A percentile compares a stretch with the other conserved stretches of the same genome.
Evolutionary conservation across 2,797 vertebrate genomes (phyloP).

Genomic region (Silurus lanzhouensis): DNA sequence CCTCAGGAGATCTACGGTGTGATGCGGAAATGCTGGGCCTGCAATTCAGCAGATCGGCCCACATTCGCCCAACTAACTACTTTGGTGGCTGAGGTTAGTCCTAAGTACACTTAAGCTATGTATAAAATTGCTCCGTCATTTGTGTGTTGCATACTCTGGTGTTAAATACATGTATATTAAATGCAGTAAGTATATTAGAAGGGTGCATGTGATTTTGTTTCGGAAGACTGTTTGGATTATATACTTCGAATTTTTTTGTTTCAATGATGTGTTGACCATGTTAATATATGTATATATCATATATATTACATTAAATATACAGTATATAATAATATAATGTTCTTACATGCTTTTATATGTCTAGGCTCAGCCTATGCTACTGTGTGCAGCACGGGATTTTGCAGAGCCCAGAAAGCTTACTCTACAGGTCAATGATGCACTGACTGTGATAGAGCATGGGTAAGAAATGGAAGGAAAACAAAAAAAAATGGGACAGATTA

Average conservation of each 20-base stretch:
- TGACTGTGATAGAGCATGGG: slow-evolving; percentile 85
- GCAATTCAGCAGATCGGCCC: slow-evolving; percentile 75
- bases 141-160: background rate
- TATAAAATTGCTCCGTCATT: background rate
- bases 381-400: slow-evolving; percentile 75
- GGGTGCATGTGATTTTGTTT: background rate
- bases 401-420: slow-evolving; percentile 78
- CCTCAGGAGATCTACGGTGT: slow-evolving; percentile 79
- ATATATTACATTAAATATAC: too few species aligned
- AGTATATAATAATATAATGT: background rate
- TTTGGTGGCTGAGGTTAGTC: slow-evolving; percentile 79
- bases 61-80: slow-evolving; percentile 73
- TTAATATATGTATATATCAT: too few species aligned
- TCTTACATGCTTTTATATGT: background rate
- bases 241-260: background rate
- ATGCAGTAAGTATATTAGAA: background rate
- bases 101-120: background rate
- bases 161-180: background rate
- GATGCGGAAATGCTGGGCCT: slow-evolving; percentile 84
- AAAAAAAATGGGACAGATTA: slow-evolving; percentile 25
- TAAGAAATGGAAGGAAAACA: slow-evolving; percentile 62
- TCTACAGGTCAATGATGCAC: slow-evolving; percentile 74
- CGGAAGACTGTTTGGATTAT: background rate
- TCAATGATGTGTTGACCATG: background rate
- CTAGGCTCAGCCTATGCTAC: slow-evolving; percentile 81